These are phyloP conservation scores for Pecten maximus DNA, from an alignment of 2,888 invertebrate genomes.

Conservation along the genomic window DNA sequence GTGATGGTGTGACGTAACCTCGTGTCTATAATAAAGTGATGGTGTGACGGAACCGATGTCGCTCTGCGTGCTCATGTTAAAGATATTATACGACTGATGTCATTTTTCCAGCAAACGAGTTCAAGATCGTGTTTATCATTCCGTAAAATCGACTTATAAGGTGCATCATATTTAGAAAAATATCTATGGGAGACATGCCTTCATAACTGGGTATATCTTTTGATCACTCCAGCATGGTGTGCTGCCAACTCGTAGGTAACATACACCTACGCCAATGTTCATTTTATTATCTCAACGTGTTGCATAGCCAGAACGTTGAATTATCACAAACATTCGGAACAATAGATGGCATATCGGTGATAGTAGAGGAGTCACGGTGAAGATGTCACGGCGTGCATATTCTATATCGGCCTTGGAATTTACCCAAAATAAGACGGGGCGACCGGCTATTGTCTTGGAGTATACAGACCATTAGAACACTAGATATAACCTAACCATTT, in stretches of 20 bases:
- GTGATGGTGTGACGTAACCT: too few species aligned
- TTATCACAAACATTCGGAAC: background rate
- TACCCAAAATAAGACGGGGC: background rate
- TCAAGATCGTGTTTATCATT: background rate
- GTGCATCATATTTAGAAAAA: background rate
- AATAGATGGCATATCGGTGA: background rate
- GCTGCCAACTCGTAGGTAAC: background rate
- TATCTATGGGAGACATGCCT: background rate
- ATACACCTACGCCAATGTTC: background rate
- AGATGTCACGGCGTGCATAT: background rate
- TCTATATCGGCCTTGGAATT: background rate
- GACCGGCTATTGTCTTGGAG: background rate
- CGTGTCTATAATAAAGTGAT: background rate
- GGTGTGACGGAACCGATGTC: background rate
- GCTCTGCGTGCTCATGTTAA: background rate
- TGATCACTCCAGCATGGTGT: background rate
- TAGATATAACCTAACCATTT: background rate
- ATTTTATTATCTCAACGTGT: background rate
- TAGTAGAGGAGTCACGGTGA: background rate
- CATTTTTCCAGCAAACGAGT: background rate
- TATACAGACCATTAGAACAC: background rate
- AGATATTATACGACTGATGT: background rate
- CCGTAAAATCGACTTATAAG: background rate
- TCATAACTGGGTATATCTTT: background rate
- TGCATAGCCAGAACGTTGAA: background rate